Conservation (phyloP, 2,797 vertebrate species). For the Eulemur coronatus region DNA sequence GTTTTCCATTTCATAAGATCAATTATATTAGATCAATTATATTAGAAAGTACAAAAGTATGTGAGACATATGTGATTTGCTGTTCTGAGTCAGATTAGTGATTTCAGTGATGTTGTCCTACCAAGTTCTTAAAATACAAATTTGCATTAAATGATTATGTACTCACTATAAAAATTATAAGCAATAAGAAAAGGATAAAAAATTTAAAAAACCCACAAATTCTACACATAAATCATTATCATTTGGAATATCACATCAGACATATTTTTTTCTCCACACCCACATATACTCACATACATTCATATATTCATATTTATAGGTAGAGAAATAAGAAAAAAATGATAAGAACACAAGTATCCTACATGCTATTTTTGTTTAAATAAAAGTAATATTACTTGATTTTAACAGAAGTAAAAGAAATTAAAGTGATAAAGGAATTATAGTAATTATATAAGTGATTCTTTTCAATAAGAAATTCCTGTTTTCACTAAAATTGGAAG, state of each 20-base stretch:
- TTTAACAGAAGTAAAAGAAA: constrained; percentile 2
- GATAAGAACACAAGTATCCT: background rate
- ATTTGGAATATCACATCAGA: background rate
- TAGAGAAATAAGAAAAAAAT: background rate
- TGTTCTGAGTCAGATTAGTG: constrained; percentile 3
- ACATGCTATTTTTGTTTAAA: background rate
- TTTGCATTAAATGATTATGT: constrained; percentile 19
- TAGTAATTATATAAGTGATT: background rate
- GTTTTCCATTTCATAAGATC: constrained; percentile 14
- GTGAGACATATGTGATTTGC: background rate
- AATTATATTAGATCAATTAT: background rate
- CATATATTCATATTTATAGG: constrained; percentile 1
- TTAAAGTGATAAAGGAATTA: background rate
- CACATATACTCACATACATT: background rate
- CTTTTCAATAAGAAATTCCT: constrained; percentile 6
- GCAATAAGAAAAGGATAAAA: background rate
- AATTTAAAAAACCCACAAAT: background rate
- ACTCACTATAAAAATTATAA: background rate
- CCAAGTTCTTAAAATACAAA: constrained; percentile 5
- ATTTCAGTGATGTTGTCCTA: constrained; percentile 21
- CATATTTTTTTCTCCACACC: background rate
- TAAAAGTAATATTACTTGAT: background rate
- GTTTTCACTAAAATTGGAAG: constrained; percentile 34
- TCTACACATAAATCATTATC: background rate
- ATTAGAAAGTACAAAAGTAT: background rate